These are phyloP conservation scores for Drosophila varians DNA, from an alignment of 1,140 invertebrate genomes.

Conservation along the genomic window DNA sequence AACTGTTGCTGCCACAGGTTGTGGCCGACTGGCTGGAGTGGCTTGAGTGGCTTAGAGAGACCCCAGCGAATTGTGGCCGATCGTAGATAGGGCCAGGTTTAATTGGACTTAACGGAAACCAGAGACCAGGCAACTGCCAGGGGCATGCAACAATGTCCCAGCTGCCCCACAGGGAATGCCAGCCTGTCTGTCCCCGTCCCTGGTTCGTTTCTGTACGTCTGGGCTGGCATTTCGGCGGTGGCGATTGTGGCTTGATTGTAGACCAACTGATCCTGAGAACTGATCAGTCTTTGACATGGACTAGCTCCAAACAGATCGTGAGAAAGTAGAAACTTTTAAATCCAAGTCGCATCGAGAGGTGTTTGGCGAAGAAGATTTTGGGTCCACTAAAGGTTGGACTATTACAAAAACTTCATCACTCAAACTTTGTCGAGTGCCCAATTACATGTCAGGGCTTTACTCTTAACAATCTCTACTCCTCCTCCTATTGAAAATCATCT, in stretches of 20 bases:
- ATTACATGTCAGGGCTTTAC: not conserved
- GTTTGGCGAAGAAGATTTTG: not conserved
- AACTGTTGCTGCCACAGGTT: constrained; percentile 40
- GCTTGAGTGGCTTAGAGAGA: constrained; percentile 8
- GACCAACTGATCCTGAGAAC: constrained; percentile 47
- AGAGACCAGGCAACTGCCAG: constrained; percentile 18
- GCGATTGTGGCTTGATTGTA: constrained; percentile 60
- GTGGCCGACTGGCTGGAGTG: constrained; percentile 2
- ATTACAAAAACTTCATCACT: not conserved
- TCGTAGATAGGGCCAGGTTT: constrained; percentile 69
- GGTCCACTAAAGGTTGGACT: not conserved
- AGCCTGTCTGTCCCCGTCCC: constrained; percentile 13
- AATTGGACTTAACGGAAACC: constrained; percentile 78
- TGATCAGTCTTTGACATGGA: constrained; percentile 56
- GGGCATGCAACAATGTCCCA: constrained; percentile 56
- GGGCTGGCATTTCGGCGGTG: constrained; percentile 38
- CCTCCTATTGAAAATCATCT: not conserved
- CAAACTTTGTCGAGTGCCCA: not conserved
- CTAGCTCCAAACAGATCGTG: constrained; percentile 53
- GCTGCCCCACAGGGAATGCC: constrained; percentile 28
- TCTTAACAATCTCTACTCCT: not conserved
- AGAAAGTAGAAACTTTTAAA: constrained; percentile 37
- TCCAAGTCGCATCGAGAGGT: not conserved
- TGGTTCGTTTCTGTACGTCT: constrained; percentile 26
- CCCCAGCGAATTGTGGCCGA: constrained; percentile 42